Base-by-base conservation (phyloP, 2,888 invertebrate species). In the Chloroclystis v-ata region DNA sequence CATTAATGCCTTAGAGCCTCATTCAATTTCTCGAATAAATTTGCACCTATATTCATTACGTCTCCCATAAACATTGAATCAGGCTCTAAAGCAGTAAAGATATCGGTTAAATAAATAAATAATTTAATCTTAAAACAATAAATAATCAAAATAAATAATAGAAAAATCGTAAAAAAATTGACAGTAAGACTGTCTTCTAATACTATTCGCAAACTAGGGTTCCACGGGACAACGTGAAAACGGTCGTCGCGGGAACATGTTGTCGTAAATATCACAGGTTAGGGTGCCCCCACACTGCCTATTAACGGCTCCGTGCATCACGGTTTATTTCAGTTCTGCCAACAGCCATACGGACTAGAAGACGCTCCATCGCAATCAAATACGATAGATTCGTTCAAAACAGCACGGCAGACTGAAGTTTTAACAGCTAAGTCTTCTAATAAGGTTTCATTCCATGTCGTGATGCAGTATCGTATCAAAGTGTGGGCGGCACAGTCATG, bases 1-100 rank as follows among this genome's bases (percentile, higher is more conserved):
- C 49, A 60, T 63, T 58, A 53, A 60, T 53, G 56, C 57, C 65
- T 75, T 78, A 67, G 71, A 74, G 70, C 68, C 72, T 75, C 72
- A 77, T 66, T 70, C 75, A 75, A 78, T 78, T 77, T 78, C 60
- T 83, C 81, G 80, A 75, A 70, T 72, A 72, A 75, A 74, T 68
- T 68, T 81, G 83, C 83, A 84, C 83, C 83, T 84, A 84, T 84
- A 84, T 84, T 82, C 71, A 70, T 71, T 66, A 77, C 79, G 83
- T 83, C 83, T 82, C 83, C 83, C 82, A 49, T 65, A 60, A 59
- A 39, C 63, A 79, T 74, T 74, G 72, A 72, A 69, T 74, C 73
- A 73, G 64, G 68, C 72, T 75, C 72, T 69, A 78, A 73, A 52
- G 58, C 56, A 58, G 47, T 44, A 61, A 65, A 62, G 68, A 70